phyloP scores from a whole-genome alignment of 2,888 invertebrate species.

The Trichogramma dendrolimi region DNA sequence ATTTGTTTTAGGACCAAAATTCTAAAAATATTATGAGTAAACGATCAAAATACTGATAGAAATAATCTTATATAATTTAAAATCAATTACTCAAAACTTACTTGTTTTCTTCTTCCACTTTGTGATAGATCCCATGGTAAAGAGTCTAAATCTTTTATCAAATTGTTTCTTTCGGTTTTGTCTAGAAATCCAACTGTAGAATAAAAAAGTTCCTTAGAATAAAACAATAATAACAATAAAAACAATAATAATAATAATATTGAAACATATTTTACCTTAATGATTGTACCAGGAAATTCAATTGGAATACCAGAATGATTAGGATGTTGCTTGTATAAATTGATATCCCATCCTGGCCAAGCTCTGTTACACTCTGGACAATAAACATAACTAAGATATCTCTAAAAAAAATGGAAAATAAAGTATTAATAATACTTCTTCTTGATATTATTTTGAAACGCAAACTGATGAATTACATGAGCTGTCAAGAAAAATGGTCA shows the following conservation, averaged over 20 bases:
- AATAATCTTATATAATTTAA: not conserved
- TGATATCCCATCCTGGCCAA: slow-evolving; percentile 69
- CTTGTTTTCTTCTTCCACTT: slow-evolving; percentile 91
- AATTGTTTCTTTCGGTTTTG: slow-evolving; percentile 61
- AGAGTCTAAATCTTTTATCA: slow-evolving; percentile 70
- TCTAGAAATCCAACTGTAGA: slow-evolving; percentile 69
- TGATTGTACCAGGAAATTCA: slow-evolving; percentile 66
- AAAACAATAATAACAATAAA: slow-evolving; percentile 1
- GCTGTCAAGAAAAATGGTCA: slow-evolving; percentile 7
- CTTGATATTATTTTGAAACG: not conserved
- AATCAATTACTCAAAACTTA: slow-evolving; percentile 34
- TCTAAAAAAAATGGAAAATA: slow-evolving; percentile 47
- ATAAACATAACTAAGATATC: slow-evolving; percentile 65
- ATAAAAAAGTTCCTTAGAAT: slow-evolving; percentile 31
- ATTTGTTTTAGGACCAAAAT: slow-evolving; percentile 97
- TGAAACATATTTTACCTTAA: slow-evolving; percentile 47
- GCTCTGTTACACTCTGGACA: slow-evolving; percentile 73
- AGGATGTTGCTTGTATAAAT: slow-evolving; percentile 63
- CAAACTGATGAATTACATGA: not conserved
- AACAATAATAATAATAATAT: slow-evolving; percentile 3
- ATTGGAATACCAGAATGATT: slow-evolving; percentile 62
- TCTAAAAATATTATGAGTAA: slow-evolving; percentile 54
- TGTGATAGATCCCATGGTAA: slow-evolving; percentile 89
- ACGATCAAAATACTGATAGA: slow-evolving; percentile 3
- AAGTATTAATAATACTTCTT: not conserved